A percentile compares a stretch with the other conserved stretches of the same genome.
Evolutionary conservation across 1,140 invertebrate species (phyloP).

Genomic region (Vanessa atalanta): DNA sequence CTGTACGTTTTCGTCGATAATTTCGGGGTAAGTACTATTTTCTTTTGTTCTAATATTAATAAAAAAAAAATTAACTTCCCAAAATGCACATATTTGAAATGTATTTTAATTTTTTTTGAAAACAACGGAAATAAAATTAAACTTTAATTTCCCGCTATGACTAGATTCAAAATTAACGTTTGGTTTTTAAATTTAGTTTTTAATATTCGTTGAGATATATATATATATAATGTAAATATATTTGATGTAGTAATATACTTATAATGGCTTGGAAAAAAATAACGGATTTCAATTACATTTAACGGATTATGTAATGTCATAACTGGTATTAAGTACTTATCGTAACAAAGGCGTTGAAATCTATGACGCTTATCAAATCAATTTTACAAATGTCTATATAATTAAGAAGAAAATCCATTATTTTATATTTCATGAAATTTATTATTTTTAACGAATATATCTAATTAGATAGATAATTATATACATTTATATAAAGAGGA

Average conservation of each 20-base stretch:
- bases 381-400: not conserved
- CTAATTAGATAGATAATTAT: not conserved
- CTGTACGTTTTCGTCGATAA: slow-evolving; percentile 45
- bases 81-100: too few species aligned
- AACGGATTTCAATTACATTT: not conserved
- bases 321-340: slow-evolving; percentile 1
- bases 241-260: not conserved
- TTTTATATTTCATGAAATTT: too few species aligned
- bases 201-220: not conserved
- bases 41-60: slow-evolving; percentile 51
- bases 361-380: not conserved
- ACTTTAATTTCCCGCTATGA: not conserved
- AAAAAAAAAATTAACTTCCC: slow-evolving; percentile 11
- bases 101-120: not conserved
- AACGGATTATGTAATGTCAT: slow-evolving; percentile 11
- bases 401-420: not conserved
- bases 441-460: too few species aligned
- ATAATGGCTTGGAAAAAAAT: not conserved
- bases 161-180: not conserved
- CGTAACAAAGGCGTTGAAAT: not conserved
- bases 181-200: not conserved
- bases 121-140: not conserved
- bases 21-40: slow-evolving; percentile 57
- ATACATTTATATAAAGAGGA: not conserved
- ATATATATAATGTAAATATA: not conserved